Conservation (phyloP, 2,797 vertebrate species). For the Jordanella pulchra region DNA sequence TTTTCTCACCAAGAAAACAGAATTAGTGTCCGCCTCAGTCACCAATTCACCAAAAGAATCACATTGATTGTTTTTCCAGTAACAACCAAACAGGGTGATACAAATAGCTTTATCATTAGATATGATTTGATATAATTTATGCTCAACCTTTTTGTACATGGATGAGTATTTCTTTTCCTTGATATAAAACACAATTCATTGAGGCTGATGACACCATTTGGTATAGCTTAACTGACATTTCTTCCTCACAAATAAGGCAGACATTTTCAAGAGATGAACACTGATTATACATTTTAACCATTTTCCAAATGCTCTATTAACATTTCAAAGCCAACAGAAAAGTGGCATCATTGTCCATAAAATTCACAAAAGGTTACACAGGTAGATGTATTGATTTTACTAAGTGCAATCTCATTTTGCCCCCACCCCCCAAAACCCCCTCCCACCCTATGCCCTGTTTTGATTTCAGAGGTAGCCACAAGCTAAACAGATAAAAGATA, state of each 20-base stretch:
- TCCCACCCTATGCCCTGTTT: conserved; percentile 48
- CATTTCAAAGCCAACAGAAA: conserved; percentile 77
- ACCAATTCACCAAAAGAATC: conserved; percentile 63
- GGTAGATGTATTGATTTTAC: conserved; percentile 76
- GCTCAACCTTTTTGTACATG: conserved; percentile 68
- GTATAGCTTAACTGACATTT: conserved; percentile 78
- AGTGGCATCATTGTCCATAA: conserved; percentile 64
- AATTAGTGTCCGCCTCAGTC: conserved; percentile 73
- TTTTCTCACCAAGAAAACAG: conserved; percentile 73
- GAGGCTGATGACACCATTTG: conserved; percentile 69
- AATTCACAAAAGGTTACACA: conserved; percentile 76
- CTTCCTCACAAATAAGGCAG: conserved; percentile 68
- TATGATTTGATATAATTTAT: conserved; percentile 62
- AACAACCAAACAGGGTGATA: conserved; percentile 48
- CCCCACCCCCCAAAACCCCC: conserved; percentile 68
- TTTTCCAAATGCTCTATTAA: conserved; percentile 82
- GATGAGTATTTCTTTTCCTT: conserved; percentile 58
- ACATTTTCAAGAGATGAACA: conserved; percentile 67
- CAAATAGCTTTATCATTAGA: conserved; percentile 56
- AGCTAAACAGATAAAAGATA: conserved; percentile 84
- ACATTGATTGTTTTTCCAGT: conserved; percentile 40
- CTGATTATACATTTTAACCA: conserved; percentile 67
- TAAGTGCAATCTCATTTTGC: conserved; percentile 78
- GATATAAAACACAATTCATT: conserved; percentile 64
- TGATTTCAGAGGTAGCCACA: conserved; percentile 77